Percentiles rank a stretch among this genome's conserved stretches.
These are phyloP conservation scores for Brachypodius melanocephalos DNA, from an alignment of 2,113 vertebrate genomes.

Conservation along the genomic window DNA sequence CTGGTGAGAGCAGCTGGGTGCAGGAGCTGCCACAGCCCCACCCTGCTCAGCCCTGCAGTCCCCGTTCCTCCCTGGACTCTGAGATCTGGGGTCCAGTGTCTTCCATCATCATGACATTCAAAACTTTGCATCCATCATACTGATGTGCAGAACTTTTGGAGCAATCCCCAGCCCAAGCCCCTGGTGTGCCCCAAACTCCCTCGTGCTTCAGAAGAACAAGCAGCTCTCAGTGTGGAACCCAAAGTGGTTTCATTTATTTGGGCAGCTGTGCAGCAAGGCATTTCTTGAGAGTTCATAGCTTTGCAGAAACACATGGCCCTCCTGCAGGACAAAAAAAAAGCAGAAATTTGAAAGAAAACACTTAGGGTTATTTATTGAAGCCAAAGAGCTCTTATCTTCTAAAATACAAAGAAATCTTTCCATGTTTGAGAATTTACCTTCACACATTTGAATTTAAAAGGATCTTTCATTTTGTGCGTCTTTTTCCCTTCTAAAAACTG, in stretches of 20 bases:
- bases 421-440: slow-evolving; percentile 22
- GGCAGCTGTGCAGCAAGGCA: slow-evolving; percentile 25
- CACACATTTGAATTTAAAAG: background rate
- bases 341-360: background rate
- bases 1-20: no score
- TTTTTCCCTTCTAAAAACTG: background rate
- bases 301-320: background rate
- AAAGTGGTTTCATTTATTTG: slow-evolving; percentile 13
- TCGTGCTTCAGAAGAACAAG: background rate
- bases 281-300: slow-evolving; percentile 12
- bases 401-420: slow-evolving; percentile 31
- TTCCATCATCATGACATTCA: no score
- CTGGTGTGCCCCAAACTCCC: background rate
- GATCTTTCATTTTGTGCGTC: background rate
- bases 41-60: background rate
- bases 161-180: background rate
- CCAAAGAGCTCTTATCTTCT: slow-evolving; percentile 21
- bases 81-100: background rate
- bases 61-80: no score
- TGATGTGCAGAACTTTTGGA: background rate
- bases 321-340: background rate
- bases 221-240: background rate
- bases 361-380: slow-evolving; percentile 38
- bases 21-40: rapidly evolving
- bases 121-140: background rate